phyloP scores from a whole-genome alignment of 2,888 invertebrate genomes.

The Ornithoptera priamus region DNA sequence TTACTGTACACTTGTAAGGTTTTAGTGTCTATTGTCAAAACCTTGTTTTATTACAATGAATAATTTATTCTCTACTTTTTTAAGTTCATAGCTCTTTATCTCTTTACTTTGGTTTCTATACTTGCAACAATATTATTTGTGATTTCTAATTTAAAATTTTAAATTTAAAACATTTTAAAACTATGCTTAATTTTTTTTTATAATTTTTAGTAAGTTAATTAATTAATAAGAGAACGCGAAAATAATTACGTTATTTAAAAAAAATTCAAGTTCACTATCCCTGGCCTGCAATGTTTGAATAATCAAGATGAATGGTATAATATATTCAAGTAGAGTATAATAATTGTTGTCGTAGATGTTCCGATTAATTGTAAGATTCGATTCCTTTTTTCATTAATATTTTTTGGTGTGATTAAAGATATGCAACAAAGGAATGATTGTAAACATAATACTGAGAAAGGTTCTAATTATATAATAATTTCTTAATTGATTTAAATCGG shows the following conservation, averaged over 20 bases:
- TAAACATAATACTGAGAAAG: neutral
- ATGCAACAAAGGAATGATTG: neutral
- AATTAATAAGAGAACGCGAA: no score
- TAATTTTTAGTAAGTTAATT: no score
- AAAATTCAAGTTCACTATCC: neutral
- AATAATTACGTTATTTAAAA: neutral
- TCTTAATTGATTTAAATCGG: neutral
- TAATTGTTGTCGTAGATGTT: conserved; percentile 1
- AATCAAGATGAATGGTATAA: neutral
- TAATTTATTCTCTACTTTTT: no score
- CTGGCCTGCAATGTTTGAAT: neutral
- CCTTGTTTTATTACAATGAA: no score
- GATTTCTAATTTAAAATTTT: no score
- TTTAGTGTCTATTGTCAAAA: no score
- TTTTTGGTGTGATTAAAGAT: neutral
- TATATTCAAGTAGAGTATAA: conserved; percentile 1
- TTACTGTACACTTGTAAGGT: no score
- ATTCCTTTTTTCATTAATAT: neutral
- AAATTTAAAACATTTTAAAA: no score
- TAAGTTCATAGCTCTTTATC: no score
- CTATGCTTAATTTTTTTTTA: no score
- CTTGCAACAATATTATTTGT: no score
- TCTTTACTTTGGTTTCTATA: no score
- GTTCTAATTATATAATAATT: neutral
- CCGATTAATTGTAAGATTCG: neutral